Base-by-base conservation (phyloP, 2,113 vertebrate species). In the Misgurnus mizolepis region DNA sequence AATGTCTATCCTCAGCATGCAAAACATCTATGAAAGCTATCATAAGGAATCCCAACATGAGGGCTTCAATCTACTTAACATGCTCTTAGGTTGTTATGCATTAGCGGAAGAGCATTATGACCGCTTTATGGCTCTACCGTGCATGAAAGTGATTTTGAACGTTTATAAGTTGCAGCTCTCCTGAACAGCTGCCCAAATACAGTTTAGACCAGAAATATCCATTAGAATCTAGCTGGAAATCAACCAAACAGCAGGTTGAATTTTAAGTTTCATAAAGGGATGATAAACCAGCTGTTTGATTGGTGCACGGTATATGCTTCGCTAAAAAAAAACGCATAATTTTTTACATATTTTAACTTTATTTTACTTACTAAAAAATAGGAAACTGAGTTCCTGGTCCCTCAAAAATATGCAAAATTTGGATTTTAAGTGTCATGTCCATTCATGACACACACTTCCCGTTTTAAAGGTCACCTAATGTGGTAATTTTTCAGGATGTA, bases 91-190 rank as follows among this genome's bases (percentile, higher is more conserved):
- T 67, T 53, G 49, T 66, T 22, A 39, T 80, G 78, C 68, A 73
- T 80, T 64, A 80, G 78, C 14, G 3, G 71, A 73, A 80, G 77
- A 12, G 12, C 78, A 76, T 83, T 80, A 76, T 55, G 50, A n/a
- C 22, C 66, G 41, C 73, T 80, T 80, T 76, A 83, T 75, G 72
- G 43, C 41, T 49, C 43, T 75, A 62, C 43, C 1, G 14, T 49
- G 45, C 10, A 14, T 64, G 62, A 75, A 62, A 62, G 15, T 6
- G 8, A 62, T 64, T 58, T n/a, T 58, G 14, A 55, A 15, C 4
- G 7, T 53, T 39, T 58, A 1, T 7, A 15, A 58, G 7, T 58
- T 69, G 10, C 67, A 50, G 45, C n/a, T 60, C 6, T 60, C 22
- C 14, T 39, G 22, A 1, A 39, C 68, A 70, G 27, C 27, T 10